These are phyloP conservation scores for Lepidothrix coronata DNA, from an alignment of 2,113 vertebrate genomes.

Conservation along the genomic window DNA sequence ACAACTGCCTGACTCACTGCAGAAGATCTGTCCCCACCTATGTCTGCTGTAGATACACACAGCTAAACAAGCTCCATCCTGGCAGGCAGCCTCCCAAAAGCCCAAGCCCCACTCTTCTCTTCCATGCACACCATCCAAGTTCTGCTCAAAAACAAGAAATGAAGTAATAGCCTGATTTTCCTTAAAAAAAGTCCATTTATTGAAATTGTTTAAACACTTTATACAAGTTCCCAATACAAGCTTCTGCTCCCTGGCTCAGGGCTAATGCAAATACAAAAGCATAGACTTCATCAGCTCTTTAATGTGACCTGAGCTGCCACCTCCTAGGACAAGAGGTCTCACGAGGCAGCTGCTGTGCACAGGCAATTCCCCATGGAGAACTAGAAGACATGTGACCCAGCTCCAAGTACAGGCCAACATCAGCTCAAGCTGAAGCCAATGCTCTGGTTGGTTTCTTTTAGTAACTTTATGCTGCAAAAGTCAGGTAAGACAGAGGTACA, in stretches of 20 bases:
- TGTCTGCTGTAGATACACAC: conserved; percentile 24
- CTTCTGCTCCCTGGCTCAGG: conserved; percentile 42
- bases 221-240: conserved; percentile 71
- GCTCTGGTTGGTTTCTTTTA: background rate
- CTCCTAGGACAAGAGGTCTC: background rate
- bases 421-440: conserved; percentile 24
- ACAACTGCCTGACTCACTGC: conserved; percentile 47
- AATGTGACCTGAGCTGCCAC: background rate
- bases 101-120: background rate
- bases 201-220: conserved; percentile 77
- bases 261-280: conserved; percentile 59
- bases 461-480: background rate
- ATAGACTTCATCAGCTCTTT: conserved; percentile 16
- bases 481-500: conserved; percentile 18
- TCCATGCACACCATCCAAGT: background rate
- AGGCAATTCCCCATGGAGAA: background rate
- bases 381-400: background rate
- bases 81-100: background rate
- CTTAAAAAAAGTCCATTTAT: conserved; percentile 75
- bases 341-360: background rate
- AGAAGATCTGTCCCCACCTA: conserved; percentile 50
- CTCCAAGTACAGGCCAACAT: background rate
- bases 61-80: background rate
- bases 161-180: conserved; percentile 14
- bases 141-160: background rate